These are phyloP conservation scores for Kryptolebias ocellatus DNA, from an alignment of 2,797 vertebrate species.

Conservation along the genomic window DNA sequence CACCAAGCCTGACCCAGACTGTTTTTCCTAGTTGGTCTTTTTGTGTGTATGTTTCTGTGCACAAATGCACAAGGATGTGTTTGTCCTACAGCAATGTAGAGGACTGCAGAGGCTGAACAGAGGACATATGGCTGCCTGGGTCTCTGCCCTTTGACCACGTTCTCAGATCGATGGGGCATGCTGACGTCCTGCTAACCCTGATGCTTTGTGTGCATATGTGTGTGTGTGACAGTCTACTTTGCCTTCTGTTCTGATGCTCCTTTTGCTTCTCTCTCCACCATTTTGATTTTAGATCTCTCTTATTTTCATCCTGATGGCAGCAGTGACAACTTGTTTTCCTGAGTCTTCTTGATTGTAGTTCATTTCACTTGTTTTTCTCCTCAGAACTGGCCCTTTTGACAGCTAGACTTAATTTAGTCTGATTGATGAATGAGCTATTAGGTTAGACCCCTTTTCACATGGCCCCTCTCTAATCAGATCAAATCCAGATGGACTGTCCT, in stretches of 20 bases:
- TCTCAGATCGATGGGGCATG: slow-evolving; percentile 35
- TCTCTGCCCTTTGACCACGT: slow-evolving; percentile 43
- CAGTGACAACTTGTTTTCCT: slow-evolving; percentile 4
- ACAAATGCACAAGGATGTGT: slow-evolving; percentile 17
- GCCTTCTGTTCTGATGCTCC: slow-evolving; percentile 23
- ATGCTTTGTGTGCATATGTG: slow-evolving; percentile 14
- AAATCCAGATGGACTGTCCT: slow-evolving; percentile 37
- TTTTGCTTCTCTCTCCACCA: slow-evolving; percentile 47
- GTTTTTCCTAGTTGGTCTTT: slow-evolving; percentile 41
- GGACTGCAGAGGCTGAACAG: slow-evolving; percentile 50
- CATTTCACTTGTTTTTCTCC: slow-evolving; percentile 1
- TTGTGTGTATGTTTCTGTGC: slow-evolving; percentile 17
- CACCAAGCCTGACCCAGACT: slow-evolving; percentile 30
- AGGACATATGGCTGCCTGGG: slow-evolving; percentile 62
- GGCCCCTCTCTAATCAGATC: slow-evolving; percentile 38
- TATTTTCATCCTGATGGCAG: slow-evolving; percentile 8
- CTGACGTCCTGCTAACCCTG: slow-evolving; percentile 30
- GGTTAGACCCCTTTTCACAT: slow-evolving; percentile 43
- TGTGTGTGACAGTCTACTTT: slow-evolving; percentile 30
- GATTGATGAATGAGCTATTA: slow-evolving; percentile 53
- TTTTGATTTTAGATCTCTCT: slow-evolving; percentile 48
- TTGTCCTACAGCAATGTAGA: slow-evolving; percentile 51
- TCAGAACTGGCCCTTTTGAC: slow-evolving; percentile 34
- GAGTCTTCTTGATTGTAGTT: slow-evolving; percentile 2
- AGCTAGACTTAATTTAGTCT: slow-evolving; percentile 30